Evolutionary conservation across 1,140 invertebrate species (phyloP).

Genomic region (Diuraphis noxia): DNA sequence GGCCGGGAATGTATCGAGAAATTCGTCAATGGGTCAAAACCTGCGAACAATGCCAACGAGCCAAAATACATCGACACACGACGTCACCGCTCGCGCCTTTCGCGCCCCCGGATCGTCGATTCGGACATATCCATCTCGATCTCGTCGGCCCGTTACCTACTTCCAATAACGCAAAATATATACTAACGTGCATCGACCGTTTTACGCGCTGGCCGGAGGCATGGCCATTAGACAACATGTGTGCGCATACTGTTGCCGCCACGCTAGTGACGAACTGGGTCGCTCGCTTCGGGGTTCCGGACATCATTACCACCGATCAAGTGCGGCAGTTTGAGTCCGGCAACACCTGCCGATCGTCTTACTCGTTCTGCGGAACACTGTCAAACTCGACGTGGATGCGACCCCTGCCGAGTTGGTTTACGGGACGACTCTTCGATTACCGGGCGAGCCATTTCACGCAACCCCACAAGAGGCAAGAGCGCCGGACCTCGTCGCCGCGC

Average conservation of each 20-base stretch:
- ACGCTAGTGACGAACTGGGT: too few relatives aligned
- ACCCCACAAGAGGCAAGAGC: too few relatives aligned
- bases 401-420: not conserved
- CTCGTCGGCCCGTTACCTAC: conserved; percentile 56
- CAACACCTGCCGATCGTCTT: conserved; percentile 56
- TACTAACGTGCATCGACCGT: conserved; percentile 58
- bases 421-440: not conserved
- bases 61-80: conserved; percentile 61
- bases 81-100: conserved; percentile 57
- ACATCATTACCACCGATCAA: conserved; percentile 58
- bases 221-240: conserved; percentile 50
- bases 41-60: not conserved
- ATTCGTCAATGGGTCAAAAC: not conserved
- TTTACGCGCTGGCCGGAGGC: conserved; percentile 60
- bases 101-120: not conserved
- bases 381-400: not conserved
- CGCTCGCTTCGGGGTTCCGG: not conserved
- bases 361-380: conserved; percentile 55
- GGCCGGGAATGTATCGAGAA: conserved; percentile 58
- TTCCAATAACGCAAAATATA: conserved; percentile 56
- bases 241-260: too few relatives aligned
- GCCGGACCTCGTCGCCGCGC: too few relatives aligned
- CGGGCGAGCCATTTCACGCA: not conserved
- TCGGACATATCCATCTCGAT: conserved; percentile 60
- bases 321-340: conserved; percentile 59